Evolutionary conservation across 64 coral and sea anemone genomes (phyloP), one percentile per base, ranked within the genome.

Genomic region (Stylophora pistillata): DNA sequence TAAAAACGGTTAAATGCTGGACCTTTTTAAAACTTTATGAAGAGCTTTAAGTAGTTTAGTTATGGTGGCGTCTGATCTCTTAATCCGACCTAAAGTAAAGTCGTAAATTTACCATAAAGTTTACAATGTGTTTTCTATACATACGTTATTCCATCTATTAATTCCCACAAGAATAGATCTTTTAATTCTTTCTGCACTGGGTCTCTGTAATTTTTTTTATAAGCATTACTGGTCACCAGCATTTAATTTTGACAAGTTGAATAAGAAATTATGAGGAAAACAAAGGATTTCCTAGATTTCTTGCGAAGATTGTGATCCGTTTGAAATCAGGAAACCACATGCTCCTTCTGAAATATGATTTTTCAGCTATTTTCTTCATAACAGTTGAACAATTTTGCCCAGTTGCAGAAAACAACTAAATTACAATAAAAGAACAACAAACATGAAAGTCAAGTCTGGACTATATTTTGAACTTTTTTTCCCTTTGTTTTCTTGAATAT

Each of bases 81-180:
- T 65, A 82, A 70, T 84, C 30, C 61, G 23, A 12, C 69, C 21
- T 62, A 26, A 25, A 11, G 21, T 68, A 11, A 84, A 83, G 53
- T 27, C 80, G 15, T 70, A 71, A 84, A 70, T 69, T 84, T 70
- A 84, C 11, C 33, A 11, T 69, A 23, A 81, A 54, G 80, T 84
- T 84, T 84, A 84, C 32, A 66, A 5, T 68, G 17, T 84, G 11
- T 84, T 84, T 60, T 26, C 13, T 84, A 69, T 54, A 84, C 62
- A 84, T 63, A 31, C 17, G 21, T 14, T 15, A 29, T 41, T 20
- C 58, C 59, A 26, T 33, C 53, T 13, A 65, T n/a, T 66, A 66
- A 32, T 64, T 18, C 32, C 18, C 21, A 21, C 10, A 12, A 81
- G 63, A 16, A 81, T 37, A 3, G 13, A 9, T 41, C 12, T 23